These are phyloP conservation scores for Myripristis jacobus DNA, from an alignment of 2,797 vertebrate genomes.

Conservation along the genomic window DNA sequence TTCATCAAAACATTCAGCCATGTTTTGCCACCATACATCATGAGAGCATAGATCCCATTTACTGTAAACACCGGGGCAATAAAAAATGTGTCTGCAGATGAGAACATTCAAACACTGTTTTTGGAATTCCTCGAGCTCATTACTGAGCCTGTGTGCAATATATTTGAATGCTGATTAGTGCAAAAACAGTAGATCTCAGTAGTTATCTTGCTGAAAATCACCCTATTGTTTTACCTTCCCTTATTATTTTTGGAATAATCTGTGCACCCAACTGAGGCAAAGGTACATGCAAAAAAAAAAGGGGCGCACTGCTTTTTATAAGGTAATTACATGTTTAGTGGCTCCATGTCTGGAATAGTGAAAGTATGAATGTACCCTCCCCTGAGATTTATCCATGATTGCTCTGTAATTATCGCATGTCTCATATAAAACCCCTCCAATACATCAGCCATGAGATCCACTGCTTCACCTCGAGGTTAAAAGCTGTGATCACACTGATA, in stretches of 20 bases:
- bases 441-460: slow-evolving; percentile 46
- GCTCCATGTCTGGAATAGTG: slow-evolving; percentile 67
- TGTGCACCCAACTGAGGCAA: not conserved
- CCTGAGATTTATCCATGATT: slow-evolving; percentile 45
- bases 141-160: slow-evolving; percentile 29
- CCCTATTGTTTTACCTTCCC: slow-evolving; percentile 31
- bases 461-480: slow-evolving; percentile 41
- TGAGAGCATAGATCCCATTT: slow-evolving; percentile 42
- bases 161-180: slow-evolving; percentile 49
- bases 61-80: slow-evolving; percentile 57
- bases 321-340: slow-evolving; percentile 65
- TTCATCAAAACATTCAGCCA: slow-evolving; percentile 42
- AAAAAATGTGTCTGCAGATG: slow-evolving; percentile 39
- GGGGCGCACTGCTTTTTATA: slow-evolving; percentile 50
- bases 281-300: slow-evolving; percentile 43
- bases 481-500: slow-evolving; percentile 39
- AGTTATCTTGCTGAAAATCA: slow-evolving; percentile 48
- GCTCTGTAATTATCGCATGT: slow-evolving; percentile 62
- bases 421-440: slow-evolving; percentile 37
- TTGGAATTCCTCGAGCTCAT: slow-evolving; percentile 58
- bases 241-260: slow-evolving; percentile 35
- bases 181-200: slow-evolving; percentile 38
- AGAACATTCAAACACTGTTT: slow-evolving; percentile 54
- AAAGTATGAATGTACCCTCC: slow-evolving; percentile 65
- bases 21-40: slow-evolving; percentile 60